Evolutionary conservation across 2,888 invertebrate species (phyloP), one percentile per base, ranked within the genome.

Genomic region (Imbricaverruca yamaguchii): DNA sequence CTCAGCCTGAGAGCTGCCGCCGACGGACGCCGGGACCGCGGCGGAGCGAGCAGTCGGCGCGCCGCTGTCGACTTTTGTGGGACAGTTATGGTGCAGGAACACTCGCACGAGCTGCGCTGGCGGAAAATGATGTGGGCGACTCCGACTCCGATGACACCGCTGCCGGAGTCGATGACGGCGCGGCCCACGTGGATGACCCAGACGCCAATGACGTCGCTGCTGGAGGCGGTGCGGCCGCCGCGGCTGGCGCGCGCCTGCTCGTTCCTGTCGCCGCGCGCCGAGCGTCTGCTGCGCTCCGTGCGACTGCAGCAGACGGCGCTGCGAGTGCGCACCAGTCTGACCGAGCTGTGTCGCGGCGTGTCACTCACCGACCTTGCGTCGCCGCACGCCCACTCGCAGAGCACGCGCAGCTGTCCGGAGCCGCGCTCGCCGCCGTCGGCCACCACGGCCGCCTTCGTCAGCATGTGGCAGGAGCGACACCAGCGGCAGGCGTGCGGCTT

Each of bases 401-500:
- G 74, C 74, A 53, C 39, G 53, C 77, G 56, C 55, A 55, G 56
- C 77, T 78, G 77, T n/a, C 77, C 55, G 77, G 56, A 56, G 77
- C 56, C 77, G 12, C 8, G 56, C 78, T 78, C 78, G 21, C 78
- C 78, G 78, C 78, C 78, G 78, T 78, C 78, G 1, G 78, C 56
- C 78, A 78, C 78, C 12, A 13, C 56, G 0, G 23, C 57, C 57
- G 78, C 56, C 9, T 78, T 78, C 57, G n/a, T 57, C 21, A 18
- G 57, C 23, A 78, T 78, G 56, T 78, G 78, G 78, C 78, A 23
- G 11, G 78, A 78, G 78, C 78, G 78, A 2, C 53, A 57, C 78
- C 57, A 83, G 84, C 39, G 84, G 84, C 80, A 84, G 85, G 57
- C 85, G 91, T 83, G 92, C 93, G 81, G 90, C 92, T 25, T 13